Evolutionary conservation across 2,113 vertebrate genomes (phyloP).

Genomic region (Coracopsis vasa): DNA sequence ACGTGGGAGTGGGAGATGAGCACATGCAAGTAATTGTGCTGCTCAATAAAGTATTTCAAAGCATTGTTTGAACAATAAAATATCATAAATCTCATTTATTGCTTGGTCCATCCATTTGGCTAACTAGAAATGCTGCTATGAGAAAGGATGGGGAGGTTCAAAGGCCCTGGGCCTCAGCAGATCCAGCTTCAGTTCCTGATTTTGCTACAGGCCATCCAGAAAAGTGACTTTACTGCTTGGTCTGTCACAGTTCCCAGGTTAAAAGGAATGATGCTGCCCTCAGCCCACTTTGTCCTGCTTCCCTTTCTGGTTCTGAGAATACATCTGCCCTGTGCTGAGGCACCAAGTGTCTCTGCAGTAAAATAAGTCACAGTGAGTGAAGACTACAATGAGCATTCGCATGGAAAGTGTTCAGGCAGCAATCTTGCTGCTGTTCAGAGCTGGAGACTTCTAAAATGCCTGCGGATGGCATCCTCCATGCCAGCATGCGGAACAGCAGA

Average conservation of each 20-base stretch:
- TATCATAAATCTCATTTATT: neutral
- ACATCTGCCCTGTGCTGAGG: neutral
- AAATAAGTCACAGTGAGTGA: neutral
- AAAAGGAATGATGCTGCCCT: neutral
- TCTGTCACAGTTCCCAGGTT: neutral
- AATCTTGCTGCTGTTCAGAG: neutral
- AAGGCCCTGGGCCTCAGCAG: neutral
- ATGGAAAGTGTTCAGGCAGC: neutral
- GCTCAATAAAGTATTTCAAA: neutral
- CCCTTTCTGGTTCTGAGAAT: neutral
- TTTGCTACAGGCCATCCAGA: neutral
- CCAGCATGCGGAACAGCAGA: neutral
- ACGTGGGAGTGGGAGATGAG: neutral
- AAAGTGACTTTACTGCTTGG: neutral
- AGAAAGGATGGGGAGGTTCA: neutral
- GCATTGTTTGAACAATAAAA: neutral
- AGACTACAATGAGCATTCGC: neutral
- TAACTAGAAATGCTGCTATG: neutral
- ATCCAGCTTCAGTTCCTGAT: neutral
- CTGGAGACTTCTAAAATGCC: neutral
- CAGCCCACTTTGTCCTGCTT: neutral
- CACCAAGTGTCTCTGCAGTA: neutral
- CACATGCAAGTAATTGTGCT: neutral
- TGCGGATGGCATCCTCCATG: fast-evolving
- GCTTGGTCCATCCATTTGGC: neutral